phyloP scores from a whole-genome alignment of 2,888 invertebrate genomes.

The Agelastica alni region DNA sequence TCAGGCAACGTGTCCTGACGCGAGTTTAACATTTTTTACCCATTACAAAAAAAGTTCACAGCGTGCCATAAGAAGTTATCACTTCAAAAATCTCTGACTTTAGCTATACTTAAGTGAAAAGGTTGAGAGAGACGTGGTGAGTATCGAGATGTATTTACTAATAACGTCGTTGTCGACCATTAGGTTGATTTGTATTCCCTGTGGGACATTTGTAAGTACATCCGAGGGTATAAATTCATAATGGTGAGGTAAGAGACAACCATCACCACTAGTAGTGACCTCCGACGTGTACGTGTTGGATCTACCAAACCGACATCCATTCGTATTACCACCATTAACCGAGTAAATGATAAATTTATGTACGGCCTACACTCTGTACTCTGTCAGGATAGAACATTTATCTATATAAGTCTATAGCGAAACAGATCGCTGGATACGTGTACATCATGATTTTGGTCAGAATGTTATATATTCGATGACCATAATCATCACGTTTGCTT shows the following conservation, averaged over 20 bases:
- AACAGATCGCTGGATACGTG: constrained; percentile 13
- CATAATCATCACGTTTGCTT: constrained; percentile 18
- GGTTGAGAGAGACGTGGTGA: too few species aligned
- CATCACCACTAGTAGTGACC: neutral
- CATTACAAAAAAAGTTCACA: too few species aligned
- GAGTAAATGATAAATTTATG: constrained; percentile 23
- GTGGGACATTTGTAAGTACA: constrained; percentile 1
- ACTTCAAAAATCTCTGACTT: too few species aligned
- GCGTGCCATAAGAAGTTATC: too few species aligned
- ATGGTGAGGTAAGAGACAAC: constrained; percentile 5
- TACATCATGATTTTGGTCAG: constrained; percentile 3
- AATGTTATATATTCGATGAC: constrained; percentile 5
- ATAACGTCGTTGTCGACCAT: neutral
- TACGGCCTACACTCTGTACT: constrained; percentile 5
- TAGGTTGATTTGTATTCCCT: constrained; percentile 1
- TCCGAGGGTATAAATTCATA: constrained; percentile 1
- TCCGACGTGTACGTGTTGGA: neutral
- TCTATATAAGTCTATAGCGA: constrained; percentile 17
- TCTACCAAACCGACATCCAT: constrained; percentile 11
- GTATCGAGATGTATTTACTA: too few species aligned
- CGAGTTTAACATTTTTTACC: too few species aligned
- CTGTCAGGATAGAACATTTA: constrained; percentile 16
- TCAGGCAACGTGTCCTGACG: too few species aligned
- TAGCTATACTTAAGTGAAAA: too few species aligned
- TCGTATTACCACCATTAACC: constrained; percentile 17